A percentile compares a stretch with the other conserved stretches of the same genome.
These are phyloP conservation scores for Sebastes oblongus DNA, from an alignment of 2,797 vertebrate species.

Conservation along the genomic window DNA sequence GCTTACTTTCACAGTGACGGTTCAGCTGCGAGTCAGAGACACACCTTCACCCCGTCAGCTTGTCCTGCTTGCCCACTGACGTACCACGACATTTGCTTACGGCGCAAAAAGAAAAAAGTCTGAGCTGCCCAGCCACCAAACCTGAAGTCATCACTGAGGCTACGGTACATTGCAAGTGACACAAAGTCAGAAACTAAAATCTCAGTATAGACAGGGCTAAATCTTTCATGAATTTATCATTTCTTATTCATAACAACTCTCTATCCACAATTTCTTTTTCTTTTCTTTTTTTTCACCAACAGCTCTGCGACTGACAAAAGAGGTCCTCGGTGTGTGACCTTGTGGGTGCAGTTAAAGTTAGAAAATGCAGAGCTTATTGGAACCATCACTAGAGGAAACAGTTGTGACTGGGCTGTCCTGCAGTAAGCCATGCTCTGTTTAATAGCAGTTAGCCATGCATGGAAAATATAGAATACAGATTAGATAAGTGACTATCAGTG, in stretches of 20 bases:
- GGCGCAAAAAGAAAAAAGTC: slow-evolving; percentile 51
- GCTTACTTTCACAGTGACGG: slow-evolving; percentile 1
- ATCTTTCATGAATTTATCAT: slow-evolving; percentile 82
- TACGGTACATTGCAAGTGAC: slow-evolving; percentile 75
- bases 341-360: slow-evolving; percentile 50
- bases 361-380: slow-evolving; percentile 30
- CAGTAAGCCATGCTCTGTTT: slow-evolving; percentile 22
- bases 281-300: background rate
- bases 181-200: slow-evolving; percentile 77
- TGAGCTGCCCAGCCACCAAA: slow-evolving; percentile 28
- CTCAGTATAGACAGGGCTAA: slow-evolving; percentile 75
- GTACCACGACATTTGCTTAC: slow-evolving; percentile 63
- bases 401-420: slow-evolving; percentile 19
- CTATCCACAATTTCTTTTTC: slow-evolving; percentile 46
- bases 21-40: slow-evolving; percentile 5
- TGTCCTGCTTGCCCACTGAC: slow-evolving; percentile 24
- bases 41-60: slow-evolving; percentile 38
- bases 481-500: slow-evolving; percentile 48
- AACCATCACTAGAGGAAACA: slow-evolving; percentile 12
- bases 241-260: slow-evolving; percentile 81
- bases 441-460: slow-evolving; percentile 32
- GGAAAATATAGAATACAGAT: slow-evolving; percentile 33
- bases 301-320: slow-evolving; percentile 31
- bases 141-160: slow-evolving; percentile 69
- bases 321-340: slow-evolving; percentile 45